Evolutionary conservation across 2,888 invertebrate genomes (phyloP), one percentile per base, ranked within the genome.

Genomic region (Napeogenes inachia): DNA sequence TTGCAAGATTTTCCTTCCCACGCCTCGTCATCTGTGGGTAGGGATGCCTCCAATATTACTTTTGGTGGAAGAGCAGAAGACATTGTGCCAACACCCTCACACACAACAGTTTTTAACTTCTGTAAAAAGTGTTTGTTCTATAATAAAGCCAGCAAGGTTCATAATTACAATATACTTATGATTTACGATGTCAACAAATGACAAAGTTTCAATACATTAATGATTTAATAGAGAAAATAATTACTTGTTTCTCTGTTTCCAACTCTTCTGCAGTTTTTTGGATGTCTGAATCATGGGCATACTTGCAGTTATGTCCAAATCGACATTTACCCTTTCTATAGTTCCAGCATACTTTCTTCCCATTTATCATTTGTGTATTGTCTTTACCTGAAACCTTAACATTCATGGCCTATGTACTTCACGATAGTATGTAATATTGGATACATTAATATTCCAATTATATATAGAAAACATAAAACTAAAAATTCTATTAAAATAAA

Each of bases 301-400:
- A 98, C 72, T 95, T 96, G 81, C 98, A 98, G 75, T 96, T 97
- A 77, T 96, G 96, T 0, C 98, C 98, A 85, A 97, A 97, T 58
- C 96, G 92, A 80, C 98, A 98, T 42, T 95, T 92, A 1, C 98
- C 97, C 80, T 97, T 97, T 46, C 96, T 92, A 80, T 97, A 97
- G 85, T 97, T 98, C 96, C 97, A 98, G 83, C 98, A 98, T 66
- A 98, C 95, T 80, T 95, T 96, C 75, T 95, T 95, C 0, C 96
- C 97, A 78, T 97, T 97, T 72, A 96, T 95, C 84, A 94, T 93
- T 73, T 93, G 93, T n/a, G 94, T 93, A 76, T 94, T 93, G 69
- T 93, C 93, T 80, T 93, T 93, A 68, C 89, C 92, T 92, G 79
- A 92, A 92, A 72, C 94, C 92, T 91, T 89, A 71, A 85, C 88